phyloP scores from a whole-genome alignment of 23 tunicate genomes.

The Corella eumyota region DNA sequence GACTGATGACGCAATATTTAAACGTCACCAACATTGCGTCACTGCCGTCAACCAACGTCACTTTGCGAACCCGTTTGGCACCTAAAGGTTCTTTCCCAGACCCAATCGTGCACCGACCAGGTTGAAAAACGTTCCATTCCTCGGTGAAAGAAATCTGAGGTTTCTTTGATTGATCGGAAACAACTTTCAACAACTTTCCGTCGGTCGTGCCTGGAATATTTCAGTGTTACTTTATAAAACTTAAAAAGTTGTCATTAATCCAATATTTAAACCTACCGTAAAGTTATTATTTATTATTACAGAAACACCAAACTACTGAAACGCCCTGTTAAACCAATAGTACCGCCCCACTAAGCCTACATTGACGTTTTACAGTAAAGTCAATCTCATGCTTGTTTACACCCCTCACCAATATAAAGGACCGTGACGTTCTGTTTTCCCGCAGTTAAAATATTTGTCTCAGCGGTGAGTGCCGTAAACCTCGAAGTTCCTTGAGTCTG shows the following conservation, averaged over 20 bases:
- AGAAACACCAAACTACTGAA: background rate
- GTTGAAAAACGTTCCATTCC: constrained; percentile 18
- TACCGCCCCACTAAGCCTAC: too few relatives aligned
- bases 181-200: constrained; percentile 24
- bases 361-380: too few relatives aligned
- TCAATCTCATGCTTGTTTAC: too few relatives aligned
- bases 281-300: too few relatives aligned
- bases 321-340: too few relatives aligned
- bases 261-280: background rate
- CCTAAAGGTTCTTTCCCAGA: too few relatives aligned
- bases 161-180: background rate
- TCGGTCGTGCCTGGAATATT: constrained; percentile 18
- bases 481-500: constrained; percentile 17
- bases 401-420: constrained; percentile 55
- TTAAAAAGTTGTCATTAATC: background rate
- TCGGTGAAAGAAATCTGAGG: constrained; percentile 4
- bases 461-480: constrained; percentile 54
- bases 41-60: constrained; percentile 7
- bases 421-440: constrained; percentile 13
- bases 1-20: constrained; percentile 32
- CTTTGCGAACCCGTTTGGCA: constrained; percentile 7
- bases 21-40: constrained; percentile 45
- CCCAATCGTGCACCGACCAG: too few relatives aligned
- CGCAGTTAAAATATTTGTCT: constrained; percentile 6
- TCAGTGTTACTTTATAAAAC: background rate